Evolutionary conservation across 2,888 invertebrate species (phyloP).

Genomic region (Gasteruption jaculator): DNA sequence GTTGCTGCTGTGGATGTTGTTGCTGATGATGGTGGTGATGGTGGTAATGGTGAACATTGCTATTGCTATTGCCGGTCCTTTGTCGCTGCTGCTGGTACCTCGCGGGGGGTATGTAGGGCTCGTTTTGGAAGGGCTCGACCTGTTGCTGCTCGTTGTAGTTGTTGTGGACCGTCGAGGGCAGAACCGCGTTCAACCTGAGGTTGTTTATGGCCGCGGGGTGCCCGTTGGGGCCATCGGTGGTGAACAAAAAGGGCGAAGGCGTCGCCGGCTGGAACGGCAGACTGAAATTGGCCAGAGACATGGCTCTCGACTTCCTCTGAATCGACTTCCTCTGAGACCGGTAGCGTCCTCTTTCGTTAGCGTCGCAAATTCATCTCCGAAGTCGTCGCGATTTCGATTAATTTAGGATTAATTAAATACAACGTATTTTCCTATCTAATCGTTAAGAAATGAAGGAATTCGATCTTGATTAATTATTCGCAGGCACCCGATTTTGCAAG

Average conservation of each 20-base stretch:
- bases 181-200: slow-evolving; percentile 38
- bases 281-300: slow-evolving; percentile 47
- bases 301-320: slow-evolving; percentile 20
- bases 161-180: slow-evolving; percentile 33
- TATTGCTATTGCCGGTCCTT: slow-evolving; percentile 18
- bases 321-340: no score
- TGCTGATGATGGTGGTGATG: slow-evolving; percentile 16
- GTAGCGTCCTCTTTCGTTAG: neutral
- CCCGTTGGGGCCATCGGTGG: slow-evolving; percentile 28
- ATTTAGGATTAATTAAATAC: no score
- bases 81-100: slow-evolving; percentile 36
- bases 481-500: no score
- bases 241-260: slow-evolving; percentile 40
- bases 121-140: slow-evolving; percentile 35
- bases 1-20: slow-evolving; percentile 21
- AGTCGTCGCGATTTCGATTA: no score
- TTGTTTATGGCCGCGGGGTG: slow-evolving; percentile 36
- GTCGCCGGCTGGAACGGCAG: slow-evolving; percentile 43
- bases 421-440: no score
- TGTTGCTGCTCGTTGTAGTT: slow-evolving; percentile 32
- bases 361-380: neutral
- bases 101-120: slow-evolving; percentile 38
- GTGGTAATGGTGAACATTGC: slow-evolving; percentile 23
- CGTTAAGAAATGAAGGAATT: no score
- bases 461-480: no score